Evolutionary conservation across 1,140 invertebrate species (phyloP), one percentile per base, ranked within the genome.

Genomic region (Pseudomyrmex gracilis): DNA sequence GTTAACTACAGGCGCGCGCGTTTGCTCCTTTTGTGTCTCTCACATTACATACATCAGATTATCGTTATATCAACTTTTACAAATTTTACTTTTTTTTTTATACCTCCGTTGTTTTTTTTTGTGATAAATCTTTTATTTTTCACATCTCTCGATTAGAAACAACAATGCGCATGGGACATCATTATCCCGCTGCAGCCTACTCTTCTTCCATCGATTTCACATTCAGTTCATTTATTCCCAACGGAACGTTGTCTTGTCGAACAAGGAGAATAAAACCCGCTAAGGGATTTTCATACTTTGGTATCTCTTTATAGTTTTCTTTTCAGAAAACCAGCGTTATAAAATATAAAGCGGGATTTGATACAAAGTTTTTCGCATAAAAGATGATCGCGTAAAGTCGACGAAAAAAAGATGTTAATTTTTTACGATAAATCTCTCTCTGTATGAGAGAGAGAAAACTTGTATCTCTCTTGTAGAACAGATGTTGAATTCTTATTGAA

Each of bases 171-270:
- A 17, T 24, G 12, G 9, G 1, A 73, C 55, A 13, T 58, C 5
- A 22, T 58, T 60, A 73, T 60, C 22, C 53, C 13, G 10, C 8
- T 45, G 1, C 5, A 22, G 8, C 10, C 12, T 51, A 12, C 8
- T 8, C 12, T 76, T 15, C 2, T 12, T 64, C 12, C n/a, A 47
- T 34, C n/a, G 17, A 15, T 67, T 66, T 45, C 15, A 61, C 2
- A 66, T 66, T 66, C 13, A 15, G 9, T 77, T 55, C 2, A 67
- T 67, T 66, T 55, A 15, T 77, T 45, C 17, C 13, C 2, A 22
- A 67, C 34, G 17, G 58, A 7, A 13, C 8, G 13, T 73, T 63
- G 17, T 45, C 34, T 58, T 57, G 17, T 13, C 15, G 22, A 20
- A 49, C 12, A 60, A 73, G 47, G 55, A 67, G 9, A 45, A 55